phyloP scores from a whole-genome alignment of 2,113 vertebrate genomes.

The Trinectes maculatus region DNA sequence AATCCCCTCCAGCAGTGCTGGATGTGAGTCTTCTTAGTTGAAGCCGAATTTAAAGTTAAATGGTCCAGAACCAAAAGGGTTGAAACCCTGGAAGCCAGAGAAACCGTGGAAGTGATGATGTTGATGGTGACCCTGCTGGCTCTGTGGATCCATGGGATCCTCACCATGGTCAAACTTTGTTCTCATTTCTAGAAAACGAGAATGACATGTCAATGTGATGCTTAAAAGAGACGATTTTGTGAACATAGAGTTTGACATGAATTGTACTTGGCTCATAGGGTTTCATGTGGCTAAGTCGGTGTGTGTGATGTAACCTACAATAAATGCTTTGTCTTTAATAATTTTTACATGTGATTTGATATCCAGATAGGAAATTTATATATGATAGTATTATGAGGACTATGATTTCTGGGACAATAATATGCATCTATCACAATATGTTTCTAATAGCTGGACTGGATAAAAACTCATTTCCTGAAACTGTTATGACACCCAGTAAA shows the following conservation, averaged over 20 bases:
- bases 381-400: too few relatives aligned
- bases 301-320: too few relatives aligned
- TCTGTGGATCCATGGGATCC: conserved; percentile 95
- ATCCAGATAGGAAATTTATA: too few relatives aligned
- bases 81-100: conserved; percentile 94
- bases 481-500: neutral
- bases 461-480: neutral
- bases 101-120: conserved; percentile 88
- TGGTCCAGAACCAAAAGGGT: conserved; percentile 95
- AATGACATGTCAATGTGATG: neutral
- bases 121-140: conserved; percentile 87
- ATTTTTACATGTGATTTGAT: too few relatives aligned
- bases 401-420: too few relatives aligned
- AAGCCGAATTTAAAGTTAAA: conserved; percentile 97
- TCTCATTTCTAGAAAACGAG: conserved; percentile 89
- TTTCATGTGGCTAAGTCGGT: too few relatives aligned
- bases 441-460: neutral
- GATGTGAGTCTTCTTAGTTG: conserved; percentile 82
- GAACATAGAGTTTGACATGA: too few relatives aligned
- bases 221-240: neutral
- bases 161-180: conserved; percentile 95
- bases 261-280: too few relatives aligned
- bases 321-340: too few relatives aligned
- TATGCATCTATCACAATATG: too few relatives aligned
- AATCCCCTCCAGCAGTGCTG: conserved; percentile 21